These are phyloP conservation scores for Amphiprion percula DNA, from an alignment of 2,113 vertebrate genomes.

Conservation along the genomic window DNA sequence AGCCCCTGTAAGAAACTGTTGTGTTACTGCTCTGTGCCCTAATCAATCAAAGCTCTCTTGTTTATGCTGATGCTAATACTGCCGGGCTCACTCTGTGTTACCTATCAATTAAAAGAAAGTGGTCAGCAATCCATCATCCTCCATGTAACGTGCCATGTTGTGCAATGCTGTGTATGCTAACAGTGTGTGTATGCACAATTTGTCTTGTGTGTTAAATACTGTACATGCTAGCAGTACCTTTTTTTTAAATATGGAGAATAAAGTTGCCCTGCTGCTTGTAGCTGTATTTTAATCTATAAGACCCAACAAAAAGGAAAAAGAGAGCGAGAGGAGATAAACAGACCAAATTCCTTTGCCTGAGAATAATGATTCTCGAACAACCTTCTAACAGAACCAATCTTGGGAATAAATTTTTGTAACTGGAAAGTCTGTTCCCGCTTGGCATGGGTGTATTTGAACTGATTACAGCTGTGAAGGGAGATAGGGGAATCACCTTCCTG, in stretches of 20 bases:
- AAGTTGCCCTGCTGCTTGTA: neutral
- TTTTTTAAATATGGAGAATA: slow-evolving; percentile 6
- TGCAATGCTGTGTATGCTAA: slow-evolving; percentile 4
- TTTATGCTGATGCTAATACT: slow-evolving; percentile 67
- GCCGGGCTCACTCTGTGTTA: slow-evolving; percentile 59
- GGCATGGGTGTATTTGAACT: slow-evolving; percentile 60
- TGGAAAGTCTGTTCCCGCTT: slow-evolving; percentile 54
- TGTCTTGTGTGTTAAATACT: neutral
- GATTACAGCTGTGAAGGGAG: slow-evolving; percentile 62
- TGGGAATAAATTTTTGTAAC: slow-evolving; percentile 37
- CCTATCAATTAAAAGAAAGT: slow-evolving; percentile 76
- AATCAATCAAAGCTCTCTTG: slow-evolving; percentile 75
- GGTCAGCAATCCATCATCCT: slow-evolving; percentile 74
- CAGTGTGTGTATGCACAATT: neutral
- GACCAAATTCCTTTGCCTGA: slow-evolving; percentile 16
- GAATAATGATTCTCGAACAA: slow-evolving; percentile 56
- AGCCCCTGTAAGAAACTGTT: slow-evolving; percentile 33
- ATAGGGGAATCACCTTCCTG: slow-evolving; percentile 68
- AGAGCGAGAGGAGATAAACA: slow-evolving; percentile 24
- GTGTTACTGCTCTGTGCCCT: slow-evolving; percentile 45
- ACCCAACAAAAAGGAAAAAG: slow-evolving; percentile 12
- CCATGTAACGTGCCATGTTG: slow-evolving; percentile 38
- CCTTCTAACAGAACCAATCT: slow-evolving; percentile 57
- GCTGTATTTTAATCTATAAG: neutral
- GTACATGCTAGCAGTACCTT: neutral